phyloP scores from a whole-genome alignment of 2,797 vertebrate species.

The Coracias cyanogaster region DNA sequence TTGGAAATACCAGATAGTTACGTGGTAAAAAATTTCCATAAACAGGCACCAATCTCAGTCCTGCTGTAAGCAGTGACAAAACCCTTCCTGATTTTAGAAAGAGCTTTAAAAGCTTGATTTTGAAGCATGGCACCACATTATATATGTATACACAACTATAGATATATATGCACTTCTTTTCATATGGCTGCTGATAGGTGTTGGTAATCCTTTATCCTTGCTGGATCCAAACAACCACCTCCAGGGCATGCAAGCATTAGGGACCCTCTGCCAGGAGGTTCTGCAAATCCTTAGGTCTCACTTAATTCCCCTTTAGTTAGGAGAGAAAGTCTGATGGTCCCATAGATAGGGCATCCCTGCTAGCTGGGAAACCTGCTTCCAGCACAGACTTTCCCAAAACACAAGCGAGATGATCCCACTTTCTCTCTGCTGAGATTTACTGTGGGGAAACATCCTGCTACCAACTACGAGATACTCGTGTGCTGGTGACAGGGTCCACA shows the following conservation, averaged over 20 bases:
- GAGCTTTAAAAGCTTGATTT: background rate
- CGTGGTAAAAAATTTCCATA: background rate
- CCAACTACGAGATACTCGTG: fast-evolving
- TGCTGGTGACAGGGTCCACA: background rate
- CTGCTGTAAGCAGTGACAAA: background rate
- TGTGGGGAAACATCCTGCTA: fast-evolving
- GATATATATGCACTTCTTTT: background rate
- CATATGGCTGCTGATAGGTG: background rate
- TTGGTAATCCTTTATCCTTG: background rate
- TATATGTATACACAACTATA: fast-evolving
- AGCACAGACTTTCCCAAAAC: background rate
- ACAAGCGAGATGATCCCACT: background rate
- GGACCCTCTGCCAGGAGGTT: background rate
- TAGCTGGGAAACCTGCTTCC: background rate
- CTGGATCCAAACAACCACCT: background rate
- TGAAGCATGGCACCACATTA: background rate
- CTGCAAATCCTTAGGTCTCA: background rate
- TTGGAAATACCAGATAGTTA: background rate
- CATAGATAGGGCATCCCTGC: slow-evolving; percentile 12
- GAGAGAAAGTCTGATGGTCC: slow-evolving; percentile 34
- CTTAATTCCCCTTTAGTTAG: slow-evolving; percentile 8
- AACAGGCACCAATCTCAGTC: background rate
- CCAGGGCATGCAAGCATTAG: background rate
- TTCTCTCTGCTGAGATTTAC: slow-evolving; percentile 3
- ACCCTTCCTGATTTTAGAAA: background rate